Conservation (phyloP, 2,888 invertebrate genomes). For the Cantharis nigra region DNA sequence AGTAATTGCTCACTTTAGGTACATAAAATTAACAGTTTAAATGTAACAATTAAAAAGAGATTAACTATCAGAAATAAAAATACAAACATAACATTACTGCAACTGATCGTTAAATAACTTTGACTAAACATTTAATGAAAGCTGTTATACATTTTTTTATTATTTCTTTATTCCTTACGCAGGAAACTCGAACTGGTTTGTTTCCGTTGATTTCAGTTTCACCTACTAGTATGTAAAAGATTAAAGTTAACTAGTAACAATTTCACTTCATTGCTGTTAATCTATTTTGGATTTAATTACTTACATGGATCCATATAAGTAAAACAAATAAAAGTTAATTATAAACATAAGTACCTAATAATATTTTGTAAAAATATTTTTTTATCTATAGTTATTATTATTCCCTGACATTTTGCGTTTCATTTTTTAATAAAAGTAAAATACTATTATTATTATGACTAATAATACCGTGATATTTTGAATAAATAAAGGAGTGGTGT, state of each 20-base stretch:
- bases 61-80: neutral
- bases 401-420: neutral
- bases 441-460: neutral
- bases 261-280: slow-evolving; percentile 10
- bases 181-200: slow-evolving; percentile 11
- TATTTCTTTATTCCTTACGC: slow-evolving; percentile 1
- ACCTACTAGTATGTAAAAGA: neutral
- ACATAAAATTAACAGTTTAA: neutral
- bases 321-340: neutral
- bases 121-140: slow-evolving; percentile 3
- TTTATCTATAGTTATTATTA: neutral
- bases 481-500: slow-evolving; percentile 36
- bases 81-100: neutral
- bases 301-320: neutral
- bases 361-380: neutral
- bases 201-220: slow-evolving; percentile 15
- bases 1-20: neutral
- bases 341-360: neutral
- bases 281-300: slow-evolving; percentile 9
- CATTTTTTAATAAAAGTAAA: neutral
- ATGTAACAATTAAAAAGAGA: neutral
- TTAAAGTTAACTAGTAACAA: neutral
- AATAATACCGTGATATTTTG: slow-evolving; percentile 19
- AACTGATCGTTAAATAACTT: slow-evolving; percentile 1
- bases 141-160: slow-evolving; percentile 4